These are phyloP conservation scores for Malacoraja senta DNA, from an alignment of 2,797 vertebrate species.

Conservation along the genomic window DNA sequence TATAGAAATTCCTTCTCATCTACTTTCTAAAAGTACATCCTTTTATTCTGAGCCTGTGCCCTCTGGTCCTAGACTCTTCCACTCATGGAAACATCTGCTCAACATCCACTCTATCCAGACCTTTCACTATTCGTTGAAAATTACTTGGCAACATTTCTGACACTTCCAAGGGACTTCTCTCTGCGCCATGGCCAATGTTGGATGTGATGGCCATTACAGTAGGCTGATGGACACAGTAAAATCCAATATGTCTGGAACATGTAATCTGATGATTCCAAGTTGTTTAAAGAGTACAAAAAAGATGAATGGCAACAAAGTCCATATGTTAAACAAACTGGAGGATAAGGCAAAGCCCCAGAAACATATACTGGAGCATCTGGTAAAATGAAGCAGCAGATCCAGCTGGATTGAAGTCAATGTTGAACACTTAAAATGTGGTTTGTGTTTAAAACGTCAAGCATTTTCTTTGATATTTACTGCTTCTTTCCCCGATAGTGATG, in stretches of 20 bases:
- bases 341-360: slow-evolving; percentile 1
- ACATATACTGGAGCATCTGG: neutral
- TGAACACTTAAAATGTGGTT: slow-evolving; percentile 19
- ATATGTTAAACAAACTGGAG: slow-evolving; percentile 18
- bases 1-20: too few relatives aligned
- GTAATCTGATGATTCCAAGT: slow-evolving; percentile 15
- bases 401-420: slow-evolving; percentile 31
- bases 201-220: neutral
- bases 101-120: too few relatives aligned
- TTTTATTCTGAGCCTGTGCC: too few relatives aligned
- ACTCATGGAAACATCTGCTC: too few relatives aligned
- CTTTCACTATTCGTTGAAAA: neutral
- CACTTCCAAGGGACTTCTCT: neutral
- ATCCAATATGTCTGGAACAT: slow-evolving; percentile 12
- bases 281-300: slow-evolving; percentile 12
- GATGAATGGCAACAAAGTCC: neutral
- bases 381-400: slow-evolving; percentile 9
- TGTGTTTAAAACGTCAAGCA: slow-evolving; percentile 1
- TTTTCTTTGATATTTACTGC: slow-evolving; percentile 16
- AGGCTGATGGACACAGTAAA: neutral
- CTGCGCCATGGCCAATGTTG: neutral
- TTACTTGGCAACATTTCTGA: neutral
- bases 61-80: too few relatives aligned
- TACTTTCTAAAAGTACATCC: too few relatives aligned
- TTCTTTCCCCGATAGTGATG: neutral